Percentiles rank a stretch among this genome's conserved stretches.
Conservation (phyloP, 2,888 invertebrate genomes). For the Lasioglossum lativentre region DNA sequence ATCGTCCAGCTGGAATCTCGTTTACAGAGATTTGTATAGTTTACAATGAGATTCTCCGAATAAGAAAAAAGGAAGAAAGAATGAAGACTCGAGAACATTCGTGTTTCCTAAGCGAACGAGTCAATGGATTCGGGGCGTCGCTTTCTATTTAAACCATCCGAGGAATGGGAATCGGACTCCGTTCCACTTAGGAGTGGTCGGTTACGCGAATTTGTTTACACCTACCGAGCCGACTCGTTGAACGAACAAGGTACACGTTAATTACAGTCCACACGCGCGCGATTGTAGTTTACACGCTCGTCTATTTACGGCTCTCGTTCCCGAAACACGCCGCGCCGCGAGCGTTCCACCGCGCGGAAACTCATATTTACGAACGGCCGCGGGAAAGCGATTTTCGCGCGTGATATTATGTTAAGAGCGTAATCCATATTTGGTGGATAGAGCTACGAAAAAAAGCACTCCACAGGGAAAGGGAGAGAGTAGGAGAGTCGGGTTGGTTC, state of each 20-base stretch:
- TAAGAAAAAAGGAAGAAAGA: background rate
- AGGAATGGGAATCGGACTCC: background rate
- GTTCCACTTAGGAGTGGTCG: background rate
- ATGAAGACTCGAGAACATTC: background rate
- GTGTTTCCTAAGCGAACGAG: background rate
- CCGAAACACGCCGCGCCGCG: background rate
- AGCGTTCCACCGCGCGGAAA: background rate
- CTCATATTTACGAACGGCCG: background rate
- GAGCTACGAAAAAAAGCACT: background rate
- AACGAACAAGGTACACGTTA: background rate
- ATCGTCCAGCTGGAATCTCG: constrained; percentile 42
- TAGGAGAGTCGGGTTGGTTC: background rate
- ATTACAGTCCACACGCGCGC: background rate
- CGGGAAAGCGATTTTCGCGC: background rate
- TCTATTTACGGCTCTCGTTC: background rate
- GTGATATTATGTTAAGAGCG: background rate
- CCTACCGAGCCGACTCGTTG: background rate
- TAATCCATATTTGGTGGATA: background rate
- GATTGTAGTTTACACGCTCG: background rate
- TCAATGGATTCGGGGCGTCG: background rate
- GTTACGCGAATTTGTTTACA: constrained; percentile 9
- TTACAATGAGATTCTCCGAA: background rate
- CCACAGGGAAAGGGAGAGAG: background rate
- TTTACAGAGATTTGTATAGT: background rate
- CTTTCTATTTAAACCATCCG: background rate